Evolutionary conservation across 1,140 invertebrate genomes (phyloP).

Genomic region (Tribolium madens): DNA sequence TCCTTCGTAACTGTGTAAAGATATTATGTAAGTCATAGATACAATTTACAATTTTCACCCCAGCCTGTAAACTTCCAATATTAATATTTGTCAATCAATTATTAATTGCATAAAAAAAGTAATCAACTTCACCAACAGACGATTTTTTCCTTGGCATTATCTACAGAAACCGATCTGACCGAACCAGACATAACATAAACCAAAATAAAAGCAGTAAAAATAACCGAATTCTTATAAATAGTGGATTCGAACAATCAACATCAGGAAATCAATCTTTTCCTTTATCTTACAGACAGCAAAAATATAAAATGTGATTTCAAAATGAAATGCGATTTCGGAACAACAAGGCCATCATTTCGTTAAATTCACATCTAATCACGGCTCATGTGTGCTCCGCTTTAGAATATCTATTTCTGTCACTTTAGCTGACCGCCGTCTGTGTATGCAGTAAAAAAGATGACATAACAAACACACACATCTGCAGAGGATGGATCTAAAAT

Average conservation of each 20-base stretch:
- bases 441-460: conserved; percentile 48
- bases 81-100: neutral
- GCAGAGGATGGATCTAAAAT: conserved; percentile 44
- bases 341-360: neutral
- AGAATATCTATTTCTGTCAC: conserved; percentile 44
- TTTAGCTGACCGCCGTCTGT: conserved; percentile 36
- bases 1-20: too few relatives aligned
- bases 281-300: too few relatives aligned
- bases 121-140: too few relatives aligned
- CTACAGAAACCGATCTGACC: neutral
- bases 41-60: too few relatives aligned
- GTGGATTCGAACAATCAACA: conserved; percentile 1
- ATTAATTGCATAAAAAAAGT: too few relatives aligned
- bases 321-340: too few relatives aligned
- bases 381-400: neutral
- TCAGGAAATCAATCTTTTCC: conserved; percentile 6
- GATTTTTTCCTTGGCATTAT: neutral
- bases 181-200: conserved; percentile 22
- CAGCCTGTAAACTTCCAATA: neutral
- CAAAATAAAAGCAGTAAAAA: conserved; percentile 28
- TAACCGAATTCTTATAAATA: conserved; percentile 32
- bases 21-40: too few relatives aligned
- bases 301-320: too few relatives aligned
- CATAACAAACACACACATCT: conserved; percentile 48
- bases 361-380: neutral